These are phyloP conservation scores for Scelioninae gen. 2 DNA, from an alignment of 2,888 invertebrate species.

Conservation along the genomic window DNA sequence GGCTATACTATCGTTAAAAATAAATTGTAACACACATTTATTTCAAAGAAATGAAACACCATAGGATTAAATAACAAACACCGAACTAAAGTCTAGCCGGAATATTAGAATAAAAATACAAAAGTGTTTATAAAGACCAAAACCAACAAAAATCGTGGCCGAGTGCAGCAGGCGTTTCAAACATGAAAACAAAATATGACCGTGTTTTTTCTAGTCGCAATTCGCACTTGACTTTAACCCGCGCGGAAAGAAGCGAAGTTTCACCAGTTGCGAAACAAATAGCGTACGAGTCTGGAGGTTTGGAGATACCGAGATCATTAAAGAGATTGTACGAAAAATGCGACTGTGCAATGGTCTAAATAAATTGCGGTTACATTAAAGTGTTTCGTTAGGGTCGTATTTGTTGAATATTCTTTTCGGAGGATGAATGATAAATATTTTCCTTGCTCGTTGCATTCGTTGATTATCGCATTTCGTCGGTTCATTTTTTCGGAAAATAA, in stretches of 20 bases:
- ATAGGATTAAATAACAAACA: no score
- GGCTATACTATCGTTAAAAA: no score
- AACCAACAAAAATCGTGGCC: conserved; percentile 42
- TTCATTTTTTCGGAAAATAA: no score
- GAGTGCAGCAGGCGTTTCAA: conserved; percentile 47
- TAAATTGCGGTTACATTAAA: conserved; percentile 36
- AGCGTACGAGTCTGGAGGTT: conserved; percentile 9
- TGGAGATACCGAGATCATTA: conserved; percentile 28
- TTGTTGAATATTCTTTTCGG: not conserved
- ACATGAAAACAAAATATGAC: conserved; percentile 40
- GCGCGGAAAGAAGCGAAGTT: conserved; percentile 24
- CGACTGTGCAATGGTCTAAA: conserved; percentile 16
- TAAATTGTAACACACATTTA: no score
- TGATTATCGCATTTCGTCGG: no score
- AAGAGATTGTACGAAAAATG: conserved; percentile 40
- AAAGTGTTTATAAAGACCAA: no score
- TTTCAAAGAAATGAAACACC: no score
- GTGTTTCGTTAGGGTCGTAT: conserved; percentile 2
- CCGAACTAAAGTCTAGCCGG: no score
- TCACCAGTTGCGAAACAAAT: conserved; percentile 36
- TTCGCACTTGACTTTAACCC: conserved; percentile 41
- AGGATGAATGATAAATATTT: no score
- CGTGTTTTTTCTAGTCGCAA: conserved; percentile 20
- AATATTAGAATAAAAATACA: no score
- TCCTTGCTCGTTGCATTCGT: no score